Percentiles rank a stretch among this genome's conserved stretches.
phyloP scores from a whole-genome alignment of 2,797 vertebrate species.

The Chloroceryle amazona region DNA sequence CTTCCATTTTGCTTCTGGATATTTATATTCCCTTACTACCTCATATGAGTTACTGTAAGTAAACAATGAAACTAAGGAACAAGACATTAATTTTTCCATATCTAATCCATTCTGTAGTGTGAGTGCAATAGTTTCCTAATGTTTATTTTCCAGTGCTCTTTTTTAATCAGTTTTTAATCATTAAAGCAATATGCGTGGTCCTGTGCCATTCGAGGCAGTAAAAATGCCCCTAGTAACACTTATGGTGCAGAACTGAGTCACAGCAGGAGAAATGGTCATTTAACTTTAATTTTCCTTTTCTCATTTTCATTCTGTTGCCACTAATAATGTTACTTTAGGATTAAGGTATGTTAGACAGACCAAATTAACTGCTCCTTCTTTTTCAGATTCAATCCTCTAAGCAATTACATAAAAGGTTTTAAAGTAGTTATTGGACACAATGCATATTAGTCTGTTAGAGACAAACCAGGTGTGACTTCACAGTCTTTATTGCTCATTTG shows the following conservation, averaged over 20 bases:
- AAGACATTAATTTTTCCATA: not conserved
- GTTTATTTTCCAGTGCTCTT: not conserved
- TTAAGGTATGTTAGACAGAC: not conserved
- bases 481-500: not conserved
- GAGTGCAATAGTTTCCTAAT: not conserved
- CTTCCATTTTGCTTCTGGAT: not conserved
- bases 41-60: not conserved
- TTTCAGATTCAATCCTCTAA: not conserved
- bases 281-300: not conserved
- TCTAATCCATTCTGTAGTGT: not conserved
- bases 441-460: not conserved
- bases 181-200: not conserved
- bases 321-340: not conserved
- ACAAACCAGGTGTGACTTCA: constrained; percentile 19
- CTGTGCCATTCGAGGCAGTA: not conserved
- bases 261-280: not conserved
- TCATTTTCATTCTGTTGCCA: constrained; percentile 4
- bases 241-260: not conserved
- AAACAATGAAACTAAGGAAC: not conserved
- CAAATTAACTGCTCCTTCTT: not conserved
- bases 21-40: not conserved
- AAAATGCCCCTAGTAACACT: not conserved
- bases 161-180: not conserved
- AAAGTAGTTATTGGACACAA: not conserved
- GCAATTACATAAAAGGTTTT: not conserved